phyloP scores from a whole-genome alignment of 2,113 vertebrate genomes.

The Varanus salvator region DNA sequence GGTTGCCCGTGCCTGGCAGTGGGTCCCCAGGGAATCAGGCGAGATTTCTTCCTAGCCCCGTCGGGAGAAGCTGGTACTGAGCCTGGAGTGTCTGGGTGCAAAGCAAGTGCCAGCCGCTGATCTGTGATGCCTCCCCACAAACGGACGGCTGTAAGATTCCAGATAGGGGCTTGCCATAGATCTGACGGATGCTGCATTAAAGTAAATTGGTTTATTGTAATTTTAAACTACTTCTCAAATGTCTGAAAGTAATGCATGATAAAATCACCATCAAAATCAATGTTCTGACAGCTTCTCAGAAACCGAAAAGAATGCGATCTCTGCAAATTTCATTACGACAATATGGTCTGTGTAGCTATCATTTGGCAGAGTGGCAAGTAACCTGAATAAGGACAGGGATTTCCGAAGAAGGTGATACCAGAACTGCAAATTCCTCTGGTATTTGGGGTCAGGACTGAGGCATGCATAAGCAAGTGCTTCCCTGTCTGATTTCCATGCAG shows the following conservation, averaged over 20 bases:
- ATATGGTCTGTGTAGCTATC: not conserved
- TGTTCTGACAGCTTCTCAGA: not conserved
- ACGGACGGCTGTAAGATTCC: not conserved
- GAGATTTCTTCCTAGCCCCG: too few relatives aligned
- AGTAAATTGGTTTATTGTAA: not conserved
- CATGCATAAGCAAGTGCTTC: not conserved
- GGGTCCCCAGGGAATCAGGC: too few relatives aligned
- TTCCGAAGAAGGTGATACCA: not conserved
- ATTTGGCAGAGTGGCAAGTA: not conserved
- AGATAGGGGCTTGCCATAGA: not conserved
- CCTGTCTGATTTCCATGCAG: not conserved
- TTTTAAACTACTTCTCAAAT: not conserved
- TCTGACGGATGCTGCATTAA: not conserved
- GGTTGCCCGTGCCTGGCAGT: too few relatives aligned
- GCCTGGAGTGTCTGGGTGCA: too few relatives aligned
- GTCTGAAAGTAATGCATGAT: not conserved
- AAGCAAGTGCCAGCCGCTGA: too few relatives aligned
- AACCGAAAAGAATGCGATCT: not conserved
- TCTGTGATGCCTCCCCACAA: too few relatives aligned
- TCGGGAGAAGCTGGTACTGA: too few relatives aligned
- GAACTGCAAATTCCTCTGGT: not conserved
- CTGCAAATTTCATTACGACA: not conserved
- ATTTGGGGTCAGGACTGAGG: not conserved
- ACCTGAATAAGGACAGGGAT: not conserved
- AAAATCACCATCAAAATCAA: not conserved